These are phyloP conservation scores for Drosophila tripunctata DNA, from an alignment of 2,888 invertebrate genomes.

Conservation along the genomic window DNA sequence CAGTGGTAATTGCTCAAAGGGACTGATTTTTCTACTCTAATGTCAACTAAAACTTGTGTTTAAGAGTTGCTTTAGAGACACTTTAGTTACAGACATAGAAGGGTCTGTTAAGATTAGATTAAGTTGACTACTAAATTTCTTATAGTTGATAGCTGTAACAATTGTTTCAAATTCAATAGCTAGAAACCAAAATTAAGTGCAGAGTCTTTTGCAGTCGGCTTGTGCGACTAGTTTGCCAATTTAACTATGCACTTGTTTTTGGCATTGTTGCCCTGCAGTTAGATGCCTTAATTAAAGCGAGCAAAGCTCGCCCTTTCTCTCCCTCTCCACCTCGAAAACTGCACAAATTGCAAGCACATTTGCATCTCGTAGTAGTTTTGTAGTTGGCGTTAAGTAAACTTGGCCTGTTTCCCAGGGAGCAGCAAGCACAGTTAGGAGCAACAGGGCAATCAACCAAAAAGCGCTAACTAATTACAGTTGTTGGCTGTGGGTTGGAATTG, in stretches of 20 bases:
- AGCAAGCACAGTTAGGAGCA: constrained; percentile 7
- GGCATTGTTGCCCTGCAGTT: neutral
- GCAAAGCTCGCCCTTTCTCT: constrained; percentile 24
- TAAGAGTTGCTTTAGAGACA: neutral
- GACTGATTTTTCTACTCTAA: neutral
- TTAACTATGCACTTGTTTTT: too few relatives aligned
- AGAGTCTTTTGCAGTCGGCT: neutral
- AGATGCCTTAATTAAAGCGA: constrained; percentile 38
- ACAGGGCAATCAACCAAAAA: constrained; percentile 61
- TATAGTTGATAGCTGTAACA: too few relatives aligned
- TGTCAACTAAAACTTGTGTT: neutral
- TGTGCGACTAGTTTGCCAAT: too few relatives aligned
- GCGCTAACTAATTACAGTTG: constrained; percentile 59
- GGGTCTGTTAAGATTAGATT: neutral
- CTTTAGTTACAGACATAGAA: neutral
- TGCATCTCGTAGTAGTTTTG: constrained; percentile 27
- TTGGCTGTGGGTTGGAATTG: neutral
- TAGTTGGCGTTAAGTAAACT: constrained; percentile 17
- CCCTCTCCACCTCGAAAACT: too few relatives aligned
- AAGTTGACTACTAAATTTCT: too few relatives aligned
- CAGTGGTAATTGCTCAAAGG: constrained; percentile 26
- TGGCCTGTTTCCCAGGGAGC: constrained; percentile 14
- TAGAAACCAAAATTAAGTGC: neutral
- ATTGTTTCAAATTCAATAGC: too few relatives aligned
- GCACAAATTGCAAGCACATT: constrained; percentile 49